Conservation (phyloP, 2,797 vertebrate genomes). For the Artibeus lituratus region DNA sequence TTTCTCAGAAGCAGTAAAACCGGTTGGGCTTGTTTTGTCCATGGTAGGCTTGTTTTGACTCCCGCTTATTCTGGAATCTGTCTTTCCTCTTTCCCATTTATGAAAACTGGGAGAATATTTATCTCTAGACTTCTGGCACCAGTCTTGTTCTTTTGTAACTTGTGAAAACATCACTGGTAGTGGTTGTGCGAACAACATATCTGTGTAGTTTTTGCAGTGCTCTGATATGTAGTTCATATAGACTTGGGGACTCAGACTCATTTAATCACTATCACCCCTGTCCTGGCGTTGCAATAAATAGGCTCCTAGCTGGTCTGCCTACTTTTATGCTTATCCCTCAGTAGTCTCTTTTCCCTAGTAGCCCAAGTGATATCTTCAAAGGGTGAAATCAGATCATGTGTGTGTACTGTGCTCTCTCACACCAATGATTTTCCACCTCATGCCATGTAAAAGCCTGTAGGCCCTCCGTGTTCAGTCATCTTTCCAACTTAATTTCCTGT, state of each 20-base stretch:
- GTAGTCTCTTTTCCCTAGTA: not conserved
- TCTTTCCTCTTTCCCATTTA: constrained; percentile 20
- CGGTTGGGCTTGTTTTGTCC: constrained; percentile 21
- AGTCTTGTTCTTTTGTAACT: not conserved
- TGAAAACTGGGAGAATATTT: constrained; percentile 33
- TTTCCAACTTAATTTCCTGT: not conserved
- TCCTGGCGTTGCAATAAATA: not conserved
- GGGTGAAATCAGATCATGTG: not conserved
- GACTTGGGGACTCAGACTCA: not conserved
- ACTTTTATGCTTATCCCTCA: not conserved
- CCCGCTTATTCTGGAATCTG: constrained; percentile 7
- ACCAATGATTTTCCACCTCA: not conserved
- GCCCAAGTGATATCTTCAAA: not conserved
- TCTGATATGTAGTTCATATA: not conserved
- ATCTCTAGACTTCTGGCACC: not conserved
- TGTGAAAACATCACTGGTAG: not conserved
- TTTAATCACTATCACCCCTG: not conserved
- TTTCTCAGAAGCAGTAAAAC: not conserved
- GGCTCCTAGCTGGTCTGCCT: not conserved
- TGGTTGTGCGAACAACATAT: not conserved
- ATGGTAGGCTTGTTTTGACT: constrained; percentile 26
- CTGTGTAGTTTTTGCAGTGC: not conserved
- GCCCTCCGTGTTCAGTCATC: not conserved
- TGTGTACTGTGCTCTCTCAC: not conserved
- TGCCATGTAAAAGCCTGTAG: not conserved